Evolutionary conservation across 2,888 invertebrate genomes (phyloP).

Genomic region (Acleris laterana): DNA sequence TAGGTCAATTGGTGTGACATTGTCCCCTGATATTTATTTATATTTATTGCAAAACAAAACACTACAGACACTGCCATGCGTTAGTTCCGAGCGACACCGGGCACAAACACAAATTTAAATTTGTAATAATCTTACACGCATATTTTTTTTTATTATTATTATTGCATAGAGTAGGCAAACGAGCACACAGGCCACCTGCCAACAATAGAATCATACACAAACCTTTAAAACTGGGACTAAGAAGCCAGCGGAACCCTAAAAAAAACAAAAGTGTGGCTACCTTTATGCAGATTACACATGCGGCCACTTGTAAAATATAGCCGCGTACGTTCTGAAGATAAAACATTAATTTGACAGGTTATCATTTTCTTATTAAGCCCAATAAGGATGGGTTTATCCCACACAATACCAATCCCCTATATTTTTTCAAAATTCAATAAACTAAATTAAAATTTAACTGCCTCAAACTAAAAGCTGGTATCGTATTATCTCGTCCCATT

Average conservation of each 20-base stretch:
- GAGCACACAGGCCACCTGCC: too few species aligned
- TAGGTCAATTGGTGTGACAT: too few species aligned
- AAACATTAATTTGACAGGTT: conserved; percentile 35
- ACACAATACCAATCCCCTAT: neutral
- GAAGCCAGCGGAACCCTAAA: neutral
- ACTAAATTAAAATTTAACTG: neutral
- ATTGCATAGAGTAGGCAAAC: too few species aligned
- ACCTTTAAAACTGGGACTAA: neutral
- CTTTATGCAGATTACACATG: conserved; percentile 22
- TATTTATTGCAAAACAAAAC: too few species aligned
- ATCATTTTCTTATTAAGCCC: conserved; percentile 36
- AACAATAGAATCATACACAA: too few species aligned
- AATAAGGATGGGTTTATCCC: conserved; percentile 24
- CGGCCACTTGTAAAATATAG: conserved; percentile 26
- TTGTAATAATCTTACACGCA: too few species aligned
- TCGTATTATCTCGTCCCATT: too few species aligned
- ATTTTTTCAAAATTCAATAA: neutral
- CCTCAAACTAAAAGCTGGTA: neutral
- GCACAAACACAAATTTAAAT: too few species aligned
- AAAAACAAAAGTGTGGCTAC: conserved; percentile 9
- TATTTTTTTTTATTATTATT: too few species aligned
- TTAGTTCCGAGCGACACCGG: too few species aligned
- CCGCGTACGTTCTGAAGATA: conserved; percentile 26
- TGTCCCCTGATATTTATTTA: too few species aligned
- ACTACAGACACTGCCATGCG: too few species aligned